Evolutionary conservation across 2,888 invertebrate species (phyloP).

Genomic region (Eulithis prunata): DNA sequence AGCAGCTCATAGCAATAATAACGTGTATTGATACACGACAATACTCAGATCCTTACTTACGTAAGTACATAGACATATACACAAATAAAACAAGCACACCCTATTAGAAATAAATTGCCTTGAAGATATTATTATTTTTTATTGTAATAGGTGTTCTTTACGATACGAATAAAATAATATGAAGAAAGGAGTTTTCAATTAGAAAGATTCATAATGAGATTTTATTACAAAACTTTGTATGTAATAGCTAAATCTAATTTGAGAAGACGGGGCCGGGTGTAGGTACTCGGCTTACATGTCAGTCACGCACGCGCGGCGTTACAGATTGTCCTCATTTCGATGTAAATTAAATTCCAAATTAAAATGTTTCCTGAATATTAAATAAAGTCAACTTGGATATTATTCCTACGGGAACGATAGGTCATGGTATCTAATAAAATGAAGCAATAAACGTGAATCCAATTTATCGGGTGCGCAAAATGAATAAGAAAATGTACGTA

Average conservation of each 20-base stretch:
- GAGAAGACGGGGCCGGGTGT: background rate
- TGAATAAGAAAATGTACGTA: slow-evolving; percentile 68
- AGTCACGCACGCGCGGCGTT: slow-evolving; percentile 23
- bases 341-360: slow-evolving; percentile 39
- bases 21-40: slow-evolving; percentile 15
- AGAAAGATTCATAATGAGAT: background rate
- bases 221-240: background rate
- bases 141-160: background rate
- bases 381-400: slow-evolving; percentile 45
- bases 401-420: slow-evolving; percentile 40
- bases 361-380: slow-evolving; percentile 36
- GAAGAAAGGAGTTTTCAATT: too few species aligned
- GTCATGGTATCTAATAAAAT: slow-evolving; percentile 57
- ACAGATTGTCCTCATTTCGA: slow-evolving; percentile 29
- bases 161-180: background rate
- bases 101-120: too few species aligned
- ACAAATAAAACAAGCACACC: too few species aligned
- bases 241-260: background rate
- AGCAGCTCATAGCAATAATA: slow-evolving; percentile 16
- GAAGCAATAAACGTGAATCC: slow-evolving; percentile 61
- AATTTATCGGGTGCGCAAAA: slow-evolving; percentile 70
- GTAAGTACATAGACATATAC: background rate
- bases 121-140: too few species aligned
- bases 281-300: slow-evolving; percentile 13
- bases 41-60: background rate